phyloP scores from a whole-genome alignment of 1,140 invertebrate species.

The Gryllus bimaculatus region DNA sequence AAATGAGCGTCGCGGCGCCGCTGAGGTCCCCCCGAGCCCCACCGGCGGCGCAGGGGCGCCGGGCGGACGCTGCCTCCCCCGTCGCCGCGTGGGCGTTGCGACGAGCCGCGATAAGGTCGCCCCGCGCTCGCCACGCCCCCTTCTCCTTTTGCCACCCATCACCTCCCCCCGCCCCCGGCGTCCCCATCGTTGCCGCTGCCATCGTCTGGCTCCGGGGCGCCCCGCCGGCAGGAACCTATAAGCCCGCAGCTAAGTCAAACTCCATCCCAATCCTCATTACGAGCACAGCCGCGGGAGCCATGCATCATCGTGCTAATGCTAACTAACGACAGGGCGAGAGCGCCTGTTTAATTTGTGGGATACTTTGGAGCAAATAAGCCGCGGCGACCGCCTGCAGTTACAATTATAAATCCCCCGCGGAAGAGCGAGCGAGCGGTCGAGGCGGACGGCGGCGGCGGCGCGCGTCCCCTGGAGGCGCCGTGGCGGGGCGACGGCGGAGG shows the following conservation, averaged over 20 bases:
- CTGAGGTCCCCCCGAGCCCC: too few relatives aligned
- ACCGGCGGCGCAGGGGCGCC: too few relatives aligned
- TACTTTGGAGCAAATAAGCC: not conserved
- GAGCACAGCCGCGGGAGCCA: not conserved
- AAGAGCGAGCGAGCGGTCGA: not conserved
- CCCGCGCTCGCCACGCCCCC: too few relatives aligned
- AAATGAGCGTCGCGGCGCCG: too few relatives aligned
- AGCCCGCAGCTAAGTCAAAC: not conserved
- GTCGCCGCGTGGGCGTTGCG: too few relatives aligned
- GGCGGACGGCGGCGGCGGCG: not conserved
- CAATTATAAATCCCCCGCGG: not conserved
- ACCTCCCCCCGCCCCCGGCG: not conserved
- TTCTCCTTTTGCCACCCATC: not conserved
- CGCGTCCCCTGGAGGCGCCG: too few relatives aligned
- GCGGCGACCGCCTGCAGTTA: not conserved
- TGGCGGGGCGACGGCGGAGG: too few relatives aligned
- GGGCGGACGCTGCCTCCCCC: too few relatives aligned
- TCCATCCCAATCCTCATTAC: constrained; percentile 3
- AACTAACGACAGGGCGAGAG: not conserved
- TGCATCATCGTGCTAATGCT: not conserved
- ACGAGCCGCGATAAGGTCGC: too few relatives aligned
- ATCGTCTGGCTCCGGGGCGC: not conserved
- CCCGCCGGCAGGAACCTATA: not conserved
- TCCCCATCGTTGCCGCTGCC: too few relatives aligned
- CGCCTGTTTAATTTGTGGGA: not conserved